Conservation (phyloP, 2,888 invertebrate species). For the Perdita meconis region DNA sequence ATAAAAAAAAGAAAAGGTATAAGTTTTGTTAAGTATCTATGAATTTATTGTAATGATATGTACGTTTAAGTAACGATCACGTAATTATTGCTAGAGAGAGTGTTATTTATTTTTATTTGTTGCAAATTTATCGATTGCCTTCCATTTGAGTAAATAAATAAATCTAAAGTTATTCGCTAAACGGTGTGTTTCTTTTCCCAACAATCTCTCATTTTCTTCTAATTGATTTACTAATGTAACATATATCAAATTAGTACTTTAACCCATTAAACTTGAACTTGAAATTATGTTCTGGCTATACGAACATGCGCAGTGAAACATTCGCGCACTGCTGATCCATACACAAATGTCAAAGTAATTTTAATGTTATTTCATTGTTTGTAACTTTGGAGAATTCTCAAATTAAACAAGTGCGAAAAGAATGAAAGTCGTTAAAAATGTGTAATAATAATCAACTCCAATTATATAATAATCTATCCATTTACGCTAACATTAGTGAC, state of each 20-base stretch:
- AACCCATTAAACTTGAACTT: no score
- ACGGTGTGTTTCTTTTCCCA: background rate
- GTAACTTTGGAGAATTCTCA: background rate
- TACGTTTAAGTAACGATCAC: constrained; percentile 80
- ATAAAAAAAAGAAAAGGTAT: constrained; percentile 63
- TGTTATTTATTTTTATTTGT: constrained; percentile 85
- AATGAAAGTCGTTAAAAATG: background rate
- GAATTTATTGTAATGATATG: constrained; percentile 78
- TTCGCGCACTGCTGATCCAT: background rate
- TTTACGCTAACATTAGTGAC: background rate
- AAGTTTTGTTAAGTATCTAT: constrained; percentile 80
- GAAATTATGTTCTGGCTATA: no score
- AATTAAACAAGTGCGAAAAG: background rate
- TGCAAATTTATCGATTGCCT: constrained; percentile 84
- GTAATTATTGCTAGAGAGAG: constrained; percentile 83
- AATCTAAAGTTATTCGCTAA: constrained; percentile 76
- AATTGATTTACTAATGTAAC: background rate
- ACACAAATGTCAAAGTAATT: constrained; percentile 14
- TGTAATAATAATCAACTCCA: background rate
- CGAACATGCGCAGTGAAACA: background rate
- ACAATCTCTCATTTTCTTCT: background rate
- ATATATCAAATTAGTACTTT: no score
- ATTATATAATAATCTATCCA: background rate
- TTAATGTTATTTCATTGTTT: background rate
- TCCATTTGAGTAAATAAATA: constrained; percentile 84